Evolutionary conservation across 2,888 invertebrate species (phyloP).

Genomic region (Candidula unifasciata): DNA sequence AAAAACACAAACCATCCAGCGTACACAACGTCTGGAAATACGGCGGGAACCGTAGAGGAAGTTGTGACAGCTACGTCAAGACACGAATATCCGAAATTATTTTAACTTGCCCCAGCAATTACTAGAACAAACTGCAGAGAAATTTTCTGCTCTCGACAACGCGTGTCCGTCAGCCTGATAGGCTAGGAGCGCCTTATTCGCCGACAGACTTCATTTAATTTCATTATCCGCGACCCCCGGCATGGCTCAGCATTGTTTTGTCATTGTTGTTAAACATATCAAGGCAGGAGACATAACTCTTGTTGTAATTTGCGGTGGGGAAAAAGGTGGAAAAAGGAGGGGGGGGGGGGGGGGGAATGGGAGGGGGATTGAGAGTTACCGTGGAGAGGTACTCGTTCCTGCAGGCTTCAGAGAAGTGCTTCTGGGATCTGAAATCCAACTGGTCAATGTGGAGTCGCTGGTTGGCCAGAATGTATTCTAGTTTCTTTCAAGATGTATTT

Average conservation of each 20-base stretch:
- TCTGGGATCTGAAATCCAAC: not conserved
- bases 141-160: not conserved
- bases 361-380: not conserved
- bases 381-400: not conserved
- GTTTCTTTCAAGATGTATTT: no score
- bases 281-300: not conserved
- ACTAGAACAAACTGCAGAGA: not conserved
- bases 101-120: no score
- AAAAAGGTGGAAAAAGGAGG: no score
- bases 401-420: no score
- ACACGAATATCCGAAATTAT: no score
- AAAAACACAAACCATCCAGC: no score
- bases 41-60: no score
- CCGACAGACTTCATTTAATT: constrained; percentile 2
- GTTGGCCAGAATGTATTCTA: not conserved
- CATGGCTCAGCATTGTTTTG: not conserved
- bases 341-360: no score
- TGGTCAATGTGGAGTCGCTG: not conserved
- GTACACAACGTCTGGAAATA: no score
- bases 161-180: not conserved
- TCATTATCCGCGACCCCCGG: not conserved
- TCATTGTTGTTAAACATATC: constrained; percentile 1
- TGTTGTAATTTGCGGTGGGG: not conserved
- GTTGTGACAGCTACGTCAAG: no score
- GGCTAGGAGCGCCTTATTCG: not conserved